These are phyloP conservation scores for Setophaga petechia DNA, from an alignment of 2,113 vertebrate genomes.

Conservation along the genomic window DNA sequence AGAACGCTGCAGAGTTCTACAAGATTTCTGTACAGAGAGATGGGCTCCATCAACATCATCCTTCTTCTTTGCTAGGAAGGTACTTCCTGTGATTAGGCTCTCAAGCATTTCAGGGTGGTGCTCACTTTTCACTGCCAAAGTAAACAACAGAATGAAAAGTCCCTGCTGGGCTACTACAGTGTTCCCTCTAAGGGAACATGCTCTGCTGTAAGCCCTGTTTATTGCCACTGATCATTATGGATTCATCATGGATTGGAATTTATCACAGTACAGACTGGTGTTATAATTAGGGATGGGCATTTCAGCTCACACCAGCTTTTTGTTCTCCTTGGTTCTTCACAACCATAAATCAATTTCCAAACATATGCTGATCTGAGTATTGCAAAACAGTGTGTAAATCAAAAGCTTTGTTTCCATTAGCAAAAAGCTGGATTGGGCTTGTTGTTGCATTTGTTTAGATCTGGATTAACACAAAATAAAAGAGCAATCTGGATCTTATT, in stretches of 20 bases:
- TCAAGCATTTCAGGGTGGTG: slow-evolving; percentile 52
- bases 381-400: neutral
- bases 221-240: neutral
- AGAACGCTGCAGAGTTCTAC: neutral
- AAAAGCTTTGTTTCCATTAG: neutral
- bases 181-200: neutral
- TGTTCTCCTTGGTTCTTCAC: neutral
- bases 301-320: neutral
- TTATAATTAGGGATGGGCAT: neutral
- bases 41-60: neutral
- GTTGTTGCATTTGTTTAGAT: neutral
- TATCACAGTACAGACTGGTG: neutral
- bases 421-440: neutral
- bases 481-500: neutral
- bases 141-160: slow-evolving; percentile 11
- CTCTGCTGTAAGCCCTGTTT: neutral
- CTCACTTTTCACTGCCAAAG: neutral
- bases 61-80: neutral
- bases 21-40: neutral
- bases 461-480: neutral
- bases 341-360: neutral
- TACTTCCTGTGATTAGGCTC: slow-evolving; percentile 15
- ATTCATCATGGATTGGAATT: neutral
- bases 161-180: neutral
- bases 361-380: neutral